Evolutionary conservation across 2,113 vertebrate species (phyloP), one percentile per base, ranked within the genome.

Genomic region (Xerus inauris): DNA sequence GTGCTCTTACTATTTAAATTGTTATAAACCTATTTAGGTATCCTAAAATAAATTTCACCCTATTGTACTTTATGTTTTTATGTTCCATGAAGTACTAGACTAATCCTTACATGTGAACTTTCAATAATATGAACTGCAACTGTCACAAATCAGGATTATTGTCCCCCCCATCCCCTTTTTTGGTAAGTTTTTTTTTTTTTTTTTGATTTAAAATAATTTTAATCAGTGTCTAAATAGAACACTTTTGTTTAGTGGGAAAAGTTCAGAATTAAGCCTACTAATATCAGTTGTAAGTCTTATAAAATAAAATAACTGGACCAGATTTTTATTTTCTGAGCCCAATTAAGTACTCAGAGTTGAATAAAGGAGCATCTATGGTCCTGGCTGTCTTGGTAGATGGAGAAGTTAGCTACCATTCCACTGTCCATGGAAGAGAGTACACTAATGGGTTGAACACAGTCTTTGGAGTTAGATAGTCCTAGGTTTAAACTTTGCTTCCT

Each of bases 91-190:
- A 96, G 59, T 95, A 96, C 92, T 96, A 94, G 81, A 95, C 72
- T 96, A 95, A 95, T 94, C 77, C 62, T 96, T 96, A 81, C 91
- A 88, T 96, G 73, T 95, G 82, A 95, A 54, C 42, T 89, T 96
- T 93, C 42, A 87, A 51, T 97, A 92, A 85, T 96, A 93, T n/a
- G 67, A 95, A 95, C 77, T 94, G n/a, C 42, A 94, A 38, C 89
- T 93, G 47, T 91, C 72, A 91, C 69, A 95, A 90, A 76, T 95
- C 59, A 94, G 64, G 73, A 91, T 96, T 96, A 89, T 91, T 95
- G 38, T 79, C 14, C 62, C 38, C 40, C 54, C 12, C 32, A 4
- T 7, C 77, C 42, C 10, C 3, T 57, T 76, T 89, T 85, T 94
- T 87, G 45, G 73, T 91, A 92, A 88, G 87, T 71, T 86, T 97